phyloP scores from a whole-genome alignment of 2,888 invertebrate genomes.

The Ligdia adustata region DNA sequence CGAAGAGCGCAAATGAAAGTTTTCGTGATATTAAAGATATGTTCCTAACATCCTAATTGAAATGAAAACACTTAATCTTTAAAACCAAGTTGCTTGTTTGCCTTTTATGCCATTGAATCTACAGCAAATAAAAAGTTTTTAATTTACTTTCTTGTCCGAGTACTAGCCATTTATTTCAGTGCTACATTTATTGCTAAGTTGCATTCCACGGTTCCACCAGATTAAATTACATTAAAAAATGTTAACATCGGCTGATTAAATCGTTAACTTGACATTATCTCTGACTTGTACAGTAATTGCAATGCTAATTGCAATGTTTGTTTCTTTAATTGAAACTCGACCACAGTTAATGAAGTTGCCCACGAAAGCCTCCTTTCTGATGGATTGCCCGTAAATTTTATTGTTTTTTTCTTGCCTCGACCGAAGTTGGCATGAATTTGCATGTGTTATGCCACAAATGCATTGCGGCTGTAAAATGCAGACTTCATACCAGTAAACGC shows the following conservation, averaged over 20 bases:
- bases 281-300: constrained; percentile 33
- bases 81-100: too few species aligned
- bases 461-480: constrained; percentile 35
- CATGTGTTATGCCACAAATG: constrained; percentile 72
- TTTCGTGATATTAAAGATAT: too few species aligned
- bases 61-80: too few species aligned
- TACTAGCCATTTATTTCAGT: too few species aligned
- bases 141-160: too few species aligned
- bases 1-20: too few species aligned
- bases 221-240: constrained; percentile 5
- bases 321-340: constrained; percentile 75
- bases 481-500: neutral
- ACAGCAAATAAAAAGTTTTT: too few species aligned
- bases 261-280: constrained; percentile 14
- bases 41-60: too few species aligned
- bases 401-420: constrained; percentile 58
- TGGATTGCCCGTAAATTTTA: constrained; percentile 68
- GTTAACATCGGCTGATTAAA: constrained; percentile 11
- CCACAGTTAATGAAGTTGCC: constrained; percentile 71
- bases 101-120: too few species aligned
- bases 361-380: constrained; percentile 64
- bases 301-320: constrained; percentile 63
- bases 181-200: neutral
- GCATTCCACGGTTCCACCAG: constrained; percentile 2
- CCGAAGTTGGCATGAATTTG: constrained; percentile 67